Evolutionary conservation across 2,113 vertebrate genomes (phyloP).

Genomic region (Boulengeromyrus knoepffleri): DNA sequence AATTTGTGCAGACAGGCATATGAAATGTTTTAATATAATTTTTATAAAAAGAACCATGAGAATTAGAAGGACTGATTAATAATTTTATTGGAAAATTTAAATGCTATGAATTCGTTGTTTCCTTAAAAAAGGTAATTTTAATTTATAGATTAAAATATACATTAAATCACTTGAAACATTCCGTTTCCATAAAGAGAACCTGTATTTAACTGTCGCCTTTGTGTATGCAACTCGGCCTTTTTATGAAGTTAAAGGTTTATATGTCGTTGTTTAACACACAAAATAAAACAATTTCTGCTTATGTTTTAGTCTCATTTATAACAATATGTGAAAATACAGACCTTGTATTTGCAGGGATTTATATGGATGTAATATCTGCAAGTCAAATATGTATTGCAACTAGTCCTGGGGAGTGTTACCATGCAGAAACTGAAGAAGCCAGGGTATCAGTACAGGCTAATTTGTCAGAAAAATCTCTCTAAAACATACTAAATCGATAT

Average conservation of each 20-base stretch:
- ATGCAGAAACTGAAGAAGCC: background rate
- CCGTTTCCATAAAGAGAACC: background rate
- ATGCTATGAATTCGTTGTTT: background rate
- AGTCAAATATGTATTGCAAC: background rate
- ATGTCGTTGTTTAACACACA: background rate
- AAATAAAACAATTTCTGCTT: background rate
- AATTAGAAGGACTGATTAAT: background rate
- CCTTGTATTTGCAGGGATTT: background rate
- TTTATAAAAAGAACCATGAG: background rate
- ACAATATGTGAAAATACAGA: background rate
- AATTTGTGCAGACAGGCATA: background rate
- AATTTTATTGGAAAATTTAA: background rate
- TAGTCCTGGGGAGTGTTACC: background rate
- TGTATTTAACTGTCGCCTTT: background rate
- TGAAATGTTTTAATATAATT: background rate
- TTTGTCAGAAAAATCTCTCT: background rate
- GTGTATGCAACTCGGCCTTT: background rate
- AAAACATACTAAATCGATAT: background rate
- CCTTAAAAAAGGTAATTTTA: background rate
- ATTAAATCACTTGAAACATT: background rate
- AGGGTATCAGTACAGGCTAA: background rate
- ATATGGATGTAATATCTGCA: background rate
- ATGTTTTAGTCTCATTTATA: background rate
- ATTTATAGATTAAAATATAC: background rate
- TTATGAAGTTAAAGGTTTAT: background rate